Conservation (phyloP, 2,888 invertebrate species). For the Andrena haemorrhoa region DNA sequence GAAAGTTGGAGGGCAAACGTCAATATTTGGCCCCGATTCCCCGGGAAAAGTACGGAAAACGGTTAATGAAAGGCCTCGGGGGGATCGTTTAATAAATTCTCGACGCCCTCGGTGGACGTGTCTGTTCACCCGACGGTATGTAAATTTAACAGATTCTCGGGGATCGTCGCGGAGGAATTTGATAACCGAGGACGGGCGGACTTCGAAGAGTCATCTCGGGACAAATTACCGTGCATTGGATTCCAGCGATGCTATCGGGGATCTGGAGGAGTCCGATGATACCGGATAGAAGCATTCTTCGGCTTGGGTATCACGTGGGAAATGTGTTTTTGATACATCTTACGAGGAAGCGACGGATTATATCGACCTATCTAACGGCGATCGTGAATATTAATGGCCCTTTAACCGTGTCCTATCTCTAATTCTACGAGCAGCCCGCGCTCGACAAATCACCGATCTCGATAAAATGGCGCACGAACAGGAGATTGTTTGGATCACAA, state of each 20-base stretch:
- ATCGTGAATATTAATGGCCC: conserved; percentile 28
- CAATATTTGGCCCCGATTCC: conserved; percentile 36
- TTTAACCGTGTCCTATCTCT: neutral
- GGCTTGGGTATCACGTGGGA: conserved; percentile 60
- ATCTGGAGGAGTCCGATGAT: conserved; percentile 60
- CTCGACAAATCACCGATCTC: neutral
- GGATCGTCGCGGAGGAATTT: conserved; percentile 52
- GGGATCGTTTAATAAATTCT: conserved; percentile 39
- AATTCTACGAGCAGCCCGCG: neutral
- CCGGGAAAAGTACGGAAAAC: conserved; percentile 23
- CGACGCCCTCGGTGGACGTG: conserved; percentile 21
- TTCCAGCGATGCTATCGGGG: conserved; percentile 60
- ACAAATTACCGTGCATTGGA: conserved; percentile 67
- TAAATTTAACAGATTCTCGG: conserved; percentile 49
- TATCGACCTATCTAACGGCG: conserved; percentile 47
- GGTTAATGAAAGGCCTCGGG: conserved; percentile 15
- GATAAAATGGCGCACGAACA: neutral
- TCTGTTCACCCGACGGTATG: conserved; percentile 35
- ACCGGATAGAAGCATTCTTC: conserved; percentile 64
- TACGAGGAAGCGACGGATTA: conserved; percentile 52
- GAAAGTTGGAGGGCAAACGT: conserved; percentile 17
- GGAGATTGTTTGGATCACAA: neutral
- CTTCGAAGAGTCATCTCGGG: conserved; percentile 52
- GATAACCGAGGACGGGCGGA: conserved; percentile 53
- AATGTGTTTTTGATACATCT: conserved; percentile 55